phyloP scores from a whole-genome alignment of 1,140 invertebrate genomes.

The Macrotrachela quadricornifera region DNA sequence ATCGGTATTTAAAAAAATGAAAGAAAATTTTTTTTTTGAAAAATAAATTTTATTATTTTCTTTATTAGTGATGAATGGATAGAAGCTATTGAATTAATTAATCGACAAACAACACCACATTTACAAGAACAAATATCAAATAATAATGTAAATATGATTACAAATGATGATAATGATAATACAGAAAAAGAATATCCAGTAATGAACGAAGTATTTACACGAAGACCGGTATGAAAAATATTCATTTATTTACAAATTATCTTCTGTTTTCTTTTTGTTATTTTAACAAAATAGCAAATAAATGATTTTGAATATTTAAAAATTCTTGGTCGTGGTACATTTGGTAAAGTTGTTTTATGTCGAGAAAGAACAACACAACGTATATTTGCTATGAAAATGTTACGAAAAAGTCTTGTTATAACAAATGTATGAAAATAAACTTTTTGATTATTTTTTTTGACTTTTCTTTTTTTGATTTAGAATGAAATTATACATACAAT shows the following conservation, averaged over 20 bases:
- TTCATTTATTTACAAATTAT: neutral
- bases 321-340: conserved; percentile 92
- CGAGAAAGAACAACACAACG: conserved; percentile 76
- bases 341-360: conserved; percentile 95
- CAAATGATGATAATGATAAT: neutral
- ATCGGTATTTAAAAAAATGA: neutral
- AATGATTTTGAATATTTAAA: conserved; percentile 45
- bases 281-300: conserved; percentile 19
- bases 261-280: neutral
- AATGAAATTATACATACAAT: conserved; percentile 95
- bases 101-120: neutral
- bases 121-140: neutral
- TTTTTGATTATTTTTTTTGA: neutral
- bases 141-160: neutral
- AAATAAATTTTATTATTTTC: conserved; percentile 3
- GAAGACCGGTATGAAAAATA: too few relatives aligned
- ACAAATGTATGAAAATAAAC: conserved; percentile 41
- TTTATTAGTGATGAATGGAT: conserved; percentile 51
- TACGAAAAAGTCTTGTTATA: conserved; percentile 96
- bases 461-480: conserved; percentile 17
- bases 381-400: conserved; percentile 93
- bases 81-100: conserved; percentile 37
- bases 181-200: neutral
- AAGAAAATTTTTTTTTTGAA: neutral
- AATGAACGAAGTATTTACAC: neutral